A percentile compares a stretch with the other conserved stretches of the same genome.
These are phyloP conservation scores for Drosophila watanabei DNA, from an alignment of 1,140 invertebrate species.

Conservation along the genomic window DNA sequence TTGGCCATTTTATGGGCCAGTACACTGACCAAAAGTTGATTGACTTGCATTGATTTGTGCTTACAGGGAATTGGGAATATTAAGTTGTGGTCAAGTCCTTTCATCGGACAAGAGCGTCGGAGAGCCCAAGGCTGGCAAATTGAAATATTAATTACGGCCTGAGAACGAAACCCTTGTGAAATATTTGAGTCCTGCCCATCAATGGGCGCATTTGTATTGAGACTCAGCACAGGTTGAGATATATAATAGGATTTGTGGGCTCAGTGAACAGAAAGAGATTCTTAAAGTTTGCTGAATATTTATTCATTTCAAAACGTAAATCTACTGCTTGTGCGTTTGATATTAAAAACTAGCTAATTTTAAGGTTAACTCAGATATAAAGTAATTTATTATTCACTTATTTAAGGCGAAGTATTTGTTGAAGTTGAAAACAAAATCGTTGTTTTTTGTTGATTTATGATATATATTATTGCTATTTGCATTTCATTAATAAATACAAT, in stretches of 20 bases:
- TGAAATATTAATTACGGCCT: constrained; percentile 34
- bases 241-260: background rate
- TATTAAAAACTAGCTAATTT: background rate
- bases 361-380: background rate
- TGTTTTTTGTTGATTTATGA: background rate
- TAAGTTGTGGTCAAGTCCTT: constrained; percentile 25
- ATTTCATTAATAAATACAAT: background rate
- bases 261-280: background rate
- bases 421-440: background rate
- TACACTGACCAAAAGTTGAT: constrained; percentile 41
- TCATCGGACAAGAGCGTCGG: too few species aligned
- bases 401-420: too few species aligned
- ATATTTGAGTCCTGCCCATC: constrained; percentile 1
- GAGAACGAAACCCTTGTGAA: background rate
- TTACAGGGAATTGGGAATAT: constrained; percentile 48
- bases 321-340: background rate
- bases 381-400: too few species aligned
- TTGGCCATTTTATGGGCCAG: constrained; percentile 5
- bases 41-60: constrained; percentile 45
- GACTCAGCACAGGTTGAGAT: background rate
- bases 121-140: constrained; percentile 3
- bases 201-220: background rate
- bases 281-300: background rate
- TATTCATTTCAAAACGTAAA: background rate
- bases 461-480: background rate